Evolutionary conservation across 53 echinoderm and acorn worm genomes (phyloP).

Genomic region (Actinopyga echinites): DNA sequence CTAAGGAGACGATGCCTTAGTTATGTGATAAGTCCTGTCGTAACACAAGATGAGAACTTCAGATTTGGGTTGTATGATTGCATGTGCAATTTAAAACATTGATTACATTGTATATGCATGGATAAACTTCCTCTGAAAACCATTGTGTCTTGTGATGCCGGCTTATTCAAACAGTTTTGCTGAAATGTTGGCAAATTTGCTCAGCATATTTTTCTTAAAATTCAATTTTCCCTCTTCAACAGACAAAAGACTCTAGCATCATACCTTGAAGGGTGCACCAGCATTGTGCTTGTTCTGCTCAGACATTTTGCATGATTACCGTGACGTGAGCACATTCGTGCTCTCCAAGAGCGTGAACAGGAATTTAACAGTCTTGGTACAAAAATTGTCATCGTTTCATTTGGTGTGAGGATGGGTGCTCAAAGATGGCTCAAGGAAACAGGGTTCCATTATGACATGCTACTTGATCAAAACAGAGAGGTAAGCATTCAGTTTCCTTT

Average conservation of each 20-base stretch:
- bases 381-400: constrained; percentile 80
- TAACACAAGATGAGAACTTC: too few species aligned
- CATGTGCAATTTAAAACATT: too few species aligned
- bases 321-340: constrained; percentile 88
- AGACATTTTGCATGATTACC: constrained; percentile 98
- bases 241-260: constrained; percentile 35
- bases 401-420: constrained; percentile 76
- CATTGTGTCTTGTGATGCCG: too few species aligned
- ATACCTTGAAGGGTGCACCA: constrained; percentile 46
- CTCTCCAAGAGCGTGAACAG: constrained; percentile 52
- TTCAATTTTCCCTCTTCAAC: not conserved
- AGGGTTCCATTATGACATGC: constrained; percentile 78
- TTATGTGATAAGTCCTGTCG: too few species aligned
- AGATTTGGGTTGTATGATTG: too few species aligned
- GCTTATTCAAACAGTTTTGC: too few species aligned
- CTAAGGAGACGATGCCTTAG: too few species aligned
- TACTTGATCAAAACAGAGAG: constrained; percentile 76
- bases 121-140: too few species aligned
- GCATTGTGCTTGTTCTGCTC: constrained; percentile 67
- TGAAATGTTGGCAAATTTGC: too few species aligned
- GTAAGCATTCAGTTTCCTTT: constrained; percentile 25
- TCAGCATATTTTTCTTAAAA: too few species aligned
- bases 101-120: too few species aligned
- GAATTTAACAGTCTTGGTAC: constrained; percentile 66
- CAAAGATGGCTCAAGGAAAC: constrained; percentile 75